Evolutionary conservation across 30 jellyfish, hydroid and myxozoan species (phyloP).

Genomic region (Aurelia sp.): DNA sequence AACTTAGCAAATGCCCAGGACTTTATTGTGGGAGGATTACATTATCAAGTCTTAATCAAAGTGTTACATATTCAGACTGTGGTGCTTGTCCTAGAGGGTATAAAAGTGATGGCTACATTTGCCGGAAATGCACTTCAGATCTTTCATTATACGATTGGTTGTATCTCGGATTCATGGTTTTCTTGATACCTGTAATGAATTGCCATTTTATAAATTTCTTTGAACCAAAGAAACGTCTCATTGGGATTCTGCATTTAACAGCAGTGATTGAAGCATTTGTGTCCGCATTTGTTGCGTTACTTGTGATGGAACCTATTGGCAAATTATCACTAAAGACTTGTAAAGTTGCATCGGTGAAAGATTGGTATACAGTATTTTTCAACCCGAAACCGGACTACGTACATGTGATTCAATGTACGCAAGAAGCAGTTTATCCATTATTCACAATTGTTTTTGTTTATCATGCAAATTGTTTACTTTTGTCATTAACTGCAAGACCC

Average conservation of each 20-base stretch:
- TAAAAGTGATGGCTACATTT: slow-evolving; percentile 77
- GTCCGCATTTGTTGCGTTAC: slow-evolving; percentile 53
- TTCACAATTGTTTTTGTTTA: slow-evolving; percentile 69
- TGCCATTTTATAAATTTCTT: slow-evolving; percentile 68
- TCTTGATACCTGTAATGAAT: slow-evolving; percentile 61
- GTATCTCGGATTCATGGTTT: slow-evolving; percentile 85
- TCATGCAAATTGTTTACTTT: slow-evolving; percentile 56
- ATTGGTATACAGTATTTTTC: slow-evolving; percentile 92
- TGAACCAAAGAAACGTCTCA: slow-evolving; percentile 51
- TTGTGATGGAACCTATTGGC: slow-evolving; percentile 81
- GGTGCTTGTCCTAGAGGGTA: slow-evolving; percentile 87
- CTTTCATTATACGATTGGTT: slow-evolving; percentile 81
- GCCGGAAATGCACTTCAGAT: slow-evolving; percentile 69
- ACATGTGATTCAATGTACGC: slow-evolving; percentile 72
- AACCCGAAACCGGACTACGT: slow-evolving; percentile 79
- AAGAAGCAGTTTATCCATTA: slow-evolving; percentile 94
- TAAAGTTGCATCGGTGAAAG: slow-evolving; percentile 69
- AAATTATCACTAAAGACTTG: slow-evolving; percentile 58
- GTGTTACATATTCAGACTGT: slow-evolving; percentile 53
- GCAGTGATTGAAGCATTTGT: slow-evolving; percentile 63
- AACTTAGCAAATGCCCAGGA: slow-evolving; percentile 77
- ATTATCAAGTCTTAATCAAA: background rate
- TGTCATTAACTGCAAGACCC: slow-evolving; percentile 61
- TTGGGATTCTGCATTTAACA: slow-evolving; percentile 52
- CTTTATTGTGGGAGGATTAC: slow-evolving; percentile 79